Evolutionary conservation across 2,113 vertebrate genomes (phyloP).

Genomic region (Holacanthus passer): DNA sequence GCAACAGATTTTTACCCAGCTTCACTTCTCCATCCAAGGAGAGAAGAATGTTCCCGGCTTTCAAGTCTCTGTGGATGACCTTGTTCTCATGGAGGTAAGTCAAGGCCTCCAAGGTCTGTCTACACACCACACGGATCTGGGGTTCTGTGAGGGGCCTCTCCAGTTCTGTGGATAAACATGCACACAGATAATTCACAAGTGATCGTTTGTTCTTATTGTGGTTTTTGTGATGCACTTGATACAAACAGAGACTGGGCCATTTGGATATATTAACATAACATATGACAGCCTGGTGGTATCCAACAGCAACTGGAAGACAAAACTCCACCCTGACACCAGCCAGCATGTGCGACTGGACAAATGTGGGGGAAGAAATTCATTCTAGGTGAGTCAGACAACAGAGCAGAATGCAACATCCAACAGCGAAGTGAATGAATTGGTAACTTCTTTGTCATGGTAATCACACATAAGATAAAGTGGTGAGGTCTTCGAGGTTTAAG

Average conservation of each 20-base stretch:
- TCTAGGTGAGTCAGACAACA: slow-evolving; percentile 46
- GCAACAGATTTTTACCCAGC: slow-evolving; percentile 86
- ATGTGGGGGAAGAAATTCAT: slow-evolving; percentile 20
- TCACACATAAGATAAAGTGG: slow-evolving; percentile 1
- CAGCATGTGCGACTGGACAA: slow-evolving; percentile 52
- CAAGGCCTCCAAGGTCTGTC: slow-evolving; percentile 94
- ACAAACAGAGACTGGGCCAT: slow-evolving; percentile 31
- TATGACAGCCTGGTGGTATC: slow-evolving; percentile 28
- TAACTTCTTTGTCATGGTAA: slow-evolving; percentile 11
- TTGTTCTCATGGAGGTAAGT: slow-evolving; percentile 96
- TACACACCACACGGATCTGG: slow-evolving; percentile 97
- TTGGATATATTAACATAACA: slow-evolving; percentile 4
- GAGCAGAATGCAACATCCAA: slow-evolving; percentile 22
- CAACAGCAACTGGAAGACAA: slow-evolving; percentile 46
- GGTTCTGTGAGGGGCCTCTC: slow-evolving; percentile 96
- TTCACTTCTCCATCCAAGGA: slow-evolving; percentile 96
- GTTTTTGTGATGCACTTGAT: slow-evolving; percentile 19
- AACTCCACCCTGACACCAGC: slow-evolving; percentile 39
- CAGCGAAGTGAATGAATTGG: not conserved
- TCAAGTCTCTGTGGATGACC: slow-evolving; percentile 98
- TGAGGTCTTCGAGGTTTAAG: slow-evolving; percentile 36
- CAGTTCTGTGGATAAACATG: slow-evolving; percentile 87
- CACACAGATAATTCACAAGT: slow-evolving; percentile 4
- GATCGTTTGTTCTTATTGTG: not conserved
- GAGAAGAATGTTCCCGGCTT: slow-evolving; percentile 98